Conservation (phyloP, 1,140 invertebrate genomes). For the Drepana arcuata region DNA sequence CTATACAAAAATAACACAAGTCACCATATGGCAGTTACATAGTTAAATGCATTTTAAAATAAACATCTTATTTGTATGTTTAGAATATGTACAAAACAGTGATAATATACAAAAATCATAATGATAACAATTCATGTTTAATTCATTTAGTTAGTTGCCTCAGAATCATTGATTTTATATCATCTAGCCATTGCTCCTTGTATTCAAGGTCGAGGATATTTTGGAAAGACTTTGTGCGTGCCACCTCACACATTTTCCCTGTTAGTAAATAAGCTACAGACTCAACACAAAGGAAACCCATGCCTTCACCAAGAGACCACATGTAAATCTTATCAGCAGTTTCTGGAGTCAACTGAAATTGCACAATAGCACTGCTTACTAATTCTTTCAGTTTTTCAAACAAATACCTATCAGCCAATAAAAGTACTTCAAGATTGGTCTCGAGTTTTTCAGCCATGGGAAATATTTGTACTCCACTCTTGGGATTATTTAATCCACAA, state of each 20-base stretch:
- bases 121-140: not conserved
- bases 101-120: not conserved
- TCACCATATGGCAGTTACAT: too few species aligned
- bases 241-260: slow-evolving; percentile 52
- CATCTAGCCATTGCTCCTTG: slow-evolving; percentile 63
- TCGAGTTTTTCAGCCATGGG: slow-evolving; percentile 65
- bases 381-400: slow-evolving; percentile 73
- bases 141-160: slow-evolving; percentile 45
- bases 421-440: slow-evolving; percentile 76
- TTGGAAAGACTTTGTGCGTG: slow-evolving; percentile 45
- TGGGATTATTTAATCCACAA: slow-evolving; percentile 60
- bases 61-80: slow-evolving; percentile 17
- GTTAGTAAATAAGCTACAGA: slow-evolving; percentile 71
- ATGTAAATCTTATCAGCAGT: slow-evolving; percentile 71
- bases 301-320: slow-evolving; percentile 73
- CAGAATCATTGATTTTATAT: slow-evolving; percentile 55
- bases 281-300: slow-evolving; percentile 73
- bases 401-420: slow-evolving; percentile 77
- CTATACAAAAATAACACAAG: too few species aligned
- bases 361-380: slow-evolving; percentile 71
- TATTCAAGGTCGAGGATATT: slow-evolving; percentile 56
- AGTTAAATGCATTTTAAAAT: too few species aligned
- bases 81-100: not conserved
- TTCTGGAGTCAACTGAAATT: slow-evolving; percentile 54
- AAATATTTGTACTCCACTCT: slow-evolving; percentile 47